Percentiles rank a stretch among this genome's conserved stretches.
These are phyloP conservation scores for Spermophilus dauricus DNA, from an alignment of 2,113 vertebrate genomes.

Conservation along the genomic window DNA sequence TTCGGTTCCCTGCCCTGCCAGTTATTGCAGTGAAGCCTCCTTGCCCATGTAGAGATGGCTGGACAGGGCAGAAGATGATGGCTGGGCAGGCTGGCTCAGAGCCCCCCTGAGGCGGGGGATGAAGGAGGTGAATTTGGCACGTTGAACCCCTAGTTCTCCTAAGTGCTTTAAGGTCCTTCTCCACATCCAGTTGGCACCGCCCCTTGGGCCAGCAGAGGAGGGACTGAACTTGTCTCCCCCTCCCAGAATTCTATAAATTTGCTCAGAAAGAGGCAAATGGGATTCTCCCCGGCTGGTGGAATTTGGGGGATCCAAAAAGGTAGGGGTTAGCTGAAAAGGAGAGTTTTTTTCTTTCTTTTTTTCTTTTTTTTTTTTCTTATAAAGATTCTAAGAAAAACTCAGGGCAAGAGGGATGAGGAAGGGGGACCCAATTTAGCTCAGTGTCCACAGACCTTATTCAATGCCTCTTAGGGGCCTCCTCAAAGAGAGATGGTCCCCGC, in stretches of 20 bases:
- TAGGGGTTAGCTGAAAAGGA: conserved; percentile 63
- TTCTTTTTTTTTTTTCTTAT: conserved; percentile 74
- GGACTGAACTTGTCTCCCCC: background rate
- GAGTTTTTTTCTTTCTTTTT: background rate
- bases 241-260: conserved; percentile 55
- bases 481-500: background rate
- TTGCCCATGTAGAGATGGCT: conserved; percentile 61
- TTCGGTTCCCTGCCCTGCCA: conserved; percentile 26
- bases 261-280: conserved; percentile 60
- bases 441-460: conserved; percentile 51
- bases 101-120: conserved; percentile 60
- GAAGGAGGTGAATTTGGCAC: conserved; percentile 83
- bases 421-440: conserved; percentile 70
- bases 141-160: conserved; percentile 65
- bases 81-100: conserved; percentile 81
- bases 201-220: conserved; percentile 33
- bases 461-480: conserved; percentile 65
- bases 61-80: conserved; percentile 57
- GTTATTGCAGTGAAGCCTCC: conserved; percentile 79
- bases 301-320: conserved; percentile 61
- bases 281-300: conserved; percentile 82
- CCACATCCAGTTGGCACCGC: background rate
- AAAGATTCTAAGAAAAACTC: conserved; percentile 84
- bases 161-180: conserved; percentile 78
- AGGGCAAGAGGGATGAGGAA: conserved; percentile 60